These are phyloP conservation scores for Isaurus tuberculatus DNA, from an alignment of 92 coral and sea anemone genomes.

Conservation along the genomic window DNA sequence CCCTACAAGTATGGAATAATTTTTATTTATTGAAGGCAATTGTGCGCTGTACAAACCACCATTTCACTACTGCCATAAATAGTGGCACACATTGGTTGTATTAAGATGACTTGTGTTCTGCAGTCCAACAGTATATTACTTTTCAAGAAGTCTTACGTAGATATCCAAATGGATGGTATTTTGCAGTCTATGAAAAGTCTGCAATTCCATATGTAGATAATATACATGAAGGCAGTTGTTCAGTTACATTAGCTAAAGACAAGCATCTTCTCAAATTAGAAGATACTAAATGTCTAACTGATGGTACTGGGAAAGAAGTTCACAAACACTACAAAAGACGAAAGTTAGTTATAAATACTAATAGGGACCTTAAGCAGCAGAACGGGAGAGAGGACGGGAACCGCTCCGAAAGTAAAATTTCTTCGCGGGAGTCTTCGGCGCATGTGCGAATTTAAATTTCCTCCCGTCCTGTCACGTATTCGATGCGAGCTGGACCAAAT, in stretches of 20 bases:
- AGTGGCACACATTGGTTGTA: conserved; percentile 28
- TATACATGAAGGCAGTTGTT: too few relatives aligned
- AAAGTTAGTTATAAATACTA: too few relatives aligned
- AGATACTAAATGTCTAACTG: too few relatives aligned
- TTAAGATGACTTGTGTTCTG: conserved; percentile 38
- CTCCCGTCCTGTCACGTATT: conserved; percentile 3
- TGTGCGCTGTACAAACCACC: conserved; percentile 40
- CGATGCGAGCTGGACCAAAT: background rate
- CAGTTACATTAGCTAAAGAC: too few relatives aligned
- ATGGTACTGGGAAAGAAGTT: too few relatives aligned
- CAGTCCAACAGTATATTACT: conserved; percentile 31
- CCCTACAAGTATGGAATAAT: conserved; percentile 33
- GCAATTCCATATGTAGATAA: too few relatives aligned
- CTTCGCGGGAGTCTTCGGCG: background rate
- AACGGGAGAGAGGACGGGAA: too few relatives aligned
- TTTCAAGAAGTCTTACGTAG: conserved; percentile 33
- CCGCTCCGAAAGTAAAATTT: background rate
- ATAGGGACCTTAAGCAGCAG: too few relatives aligned
- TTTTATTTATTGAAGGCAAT: conserved; percentile 46
- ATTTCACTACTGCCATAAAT: conserved; percentile 48
- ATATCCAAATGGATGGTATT: conserved; percentile 52
- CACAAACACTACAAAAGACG: too few relatives aligned
- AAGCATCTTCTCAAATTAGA: too few relatives aligned
- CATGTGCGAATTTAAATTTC: background rate
- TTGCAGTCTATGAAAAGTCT: conserved; percentile 57